phyloP scores from a whole-genome alignment of 1,140 invertebrate species.

The Lordiphosa clarofinis region DNA sequence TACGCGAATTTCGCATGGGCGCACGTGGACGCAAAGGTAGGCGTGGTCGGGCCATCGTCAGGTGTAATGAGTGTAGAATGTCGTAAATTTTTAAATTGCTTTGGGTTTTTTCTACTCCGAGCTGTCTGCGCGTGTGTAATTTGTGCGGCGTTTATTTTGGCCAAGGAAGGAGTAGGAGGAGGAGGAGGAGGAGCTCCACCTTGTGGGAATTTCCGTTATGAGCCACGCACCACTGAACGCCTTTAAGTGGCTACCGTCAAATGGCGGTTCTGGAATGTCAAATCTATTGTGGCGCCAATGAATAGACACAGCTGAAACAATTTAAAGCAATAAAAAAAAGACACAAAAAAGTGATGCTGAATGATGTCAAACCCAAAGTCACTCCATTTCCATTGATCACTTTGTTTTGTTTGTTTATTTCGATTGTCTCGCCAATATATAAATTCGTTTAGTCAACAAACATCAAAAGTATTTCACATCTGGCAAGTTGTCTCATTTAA shows the following conservation, averaged over 20 bases:
- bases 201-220: slow-evolving; percentile 66
- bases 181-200: slow-evolving; percentile 16
- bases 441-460: slow-evolving; percentile 15
- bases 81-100: slow-evolving; percentile 75
- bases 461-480: slow-evolving; percentile 13
- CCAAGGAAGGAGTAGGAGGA: background rate
- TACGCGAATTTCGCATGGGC: slow-evolving; percentile 67
- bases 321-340: slow-evolving; percentile 49
- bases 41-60: slow-evolving; percentile 52
- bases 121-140: slow-evolving; percentile 59
- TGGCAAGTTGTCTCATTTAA: slow-evolving; percentile 35
- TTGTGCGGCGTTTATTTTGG: slow-evolving; percentile 36
- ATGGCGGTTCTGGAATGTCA: slow-evolving; percentile 50
- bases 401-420: slow-evolving; percentile 31
- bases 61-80: slow-evolving; percentile 75
- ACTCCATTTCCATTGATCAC: slow-evolving; percentile 51
- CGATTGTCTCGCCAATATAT: slow-evolving; percentile 28
- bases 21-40: slow-evolving; percentile 41
- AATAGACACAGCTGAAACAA: slow-evolving; percentile 41
- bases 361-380: slow-evolving; percentile 50
- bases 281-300: slow-evolving; percentile 57
- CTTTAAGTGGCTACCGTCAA: slow-evolving; percentile 13
- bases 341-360: slow-evolving; percentile 30
- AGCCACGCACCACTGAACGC: slow-evolving; percentile 51
- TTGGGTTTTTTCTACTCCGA: slow-evolving; percentile 32